Evolutionary conservation across 2,797 vertebrate genomes (phyloP).

Genomic region (Vespertilio murinus): DNA sequence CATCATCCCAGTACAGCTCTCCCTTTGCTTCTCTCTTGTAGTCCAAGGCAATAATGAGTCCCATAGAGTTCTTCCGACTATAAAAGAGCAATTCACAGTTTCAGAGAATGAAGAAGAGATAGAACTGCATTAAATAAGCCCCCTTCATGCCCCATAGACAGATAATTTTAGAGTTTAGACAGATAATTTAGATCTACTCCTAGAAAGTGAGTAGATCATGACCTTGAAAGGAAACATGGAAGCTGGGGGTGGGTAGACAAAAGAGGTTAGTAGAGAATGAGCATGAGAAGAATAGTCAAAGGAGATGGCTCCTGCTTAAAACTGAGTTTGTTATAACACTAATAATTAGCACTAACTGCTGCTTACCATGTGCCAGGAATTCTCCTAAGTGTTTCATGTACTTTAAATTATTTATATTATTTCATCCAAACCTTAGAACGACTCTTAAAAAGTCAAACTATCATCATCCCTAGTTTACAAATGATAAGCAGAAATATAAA

Average conservation of each 20-base stretch:
- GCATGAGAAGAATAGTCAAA: neutral
- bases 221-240: neutral
- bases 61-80: constrained; percentile 92
- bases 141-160: neutral
- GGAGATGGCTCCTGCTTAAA: neutral
- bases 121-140: neutral
- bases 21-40: constrained; percentile 87
- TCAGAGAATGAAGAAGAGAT: neutral
- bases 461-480: neutral
- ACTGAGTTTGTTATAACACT: neutral
- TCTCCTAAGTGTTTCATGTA: neutral
- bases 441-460: neutral
- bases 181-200: too few relatives aligned
- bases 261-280: neutral
- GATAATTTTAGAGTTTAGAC: neutral
- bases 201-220: neutral
- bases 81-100: constrained; percentile 29
- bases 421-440: neutral
- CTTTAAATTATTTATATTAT: neutral
- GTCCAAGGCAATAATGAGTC: constrained; percentile 93
- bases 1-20: constrained; percentile 97
- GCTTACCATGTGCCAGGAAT: neutral
- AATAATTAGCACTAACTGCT: too few relatives aligned
- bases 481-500: neutral
- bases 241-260: neutral